Evolutionary conservation across 2,797 vertebrate genomes (phyloP).

Genomic region (Sebastes glaucus): DNA sequence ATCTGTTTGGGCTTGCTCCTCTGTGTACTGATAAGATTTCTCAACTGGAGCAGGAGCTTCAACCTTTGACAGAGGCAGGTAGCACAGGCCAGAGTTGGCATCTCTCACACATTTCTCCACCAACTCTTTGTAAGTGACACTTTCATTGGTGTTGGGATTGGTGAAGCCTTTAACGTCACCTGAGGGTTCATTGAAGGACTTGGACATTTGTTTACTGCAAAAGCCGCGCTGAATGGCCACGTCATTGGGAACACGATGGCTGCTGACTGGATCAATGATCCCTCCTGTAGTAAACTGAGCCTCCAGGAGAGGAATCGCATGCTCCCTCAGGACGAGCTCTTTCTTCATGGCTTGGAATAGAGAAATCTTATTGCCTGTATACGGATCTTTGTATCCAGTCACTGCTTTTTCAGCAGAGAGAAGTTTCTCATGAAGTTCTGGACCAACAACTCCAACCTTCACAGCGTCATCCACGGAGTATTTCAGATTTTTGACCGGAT

Average conservation of each 20-base stretch:
- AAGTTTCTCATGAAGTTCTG: conserved; percentile 94
- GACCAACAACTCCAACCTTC: conserved; percentile 90
- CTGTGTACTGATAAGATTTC: conserved; percentile 86
- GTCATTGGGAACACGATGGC: conserved; percentile 89
- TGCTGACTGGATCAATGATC: conserved; percentile 91
- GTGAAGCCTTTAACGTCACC: conserved; percentile 88
- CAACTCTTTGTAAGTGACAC: conserved; percentile 87
- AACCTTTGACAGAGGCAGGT: conserved; percentile 85
- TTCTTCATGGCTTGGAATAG: conserved; percentile 97
- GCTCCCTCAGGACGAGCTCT: conserved; percentile 87
- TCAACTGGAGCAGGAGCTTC: conserved; percentile 83
- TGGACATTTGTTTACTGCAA: conserved; percentile 83
- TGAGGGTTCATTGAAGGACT: conserved; percentile 80
- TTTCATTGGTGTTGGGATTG: conserved; percentile 88
- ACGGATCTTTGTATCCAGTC: conserved; percentile 95
- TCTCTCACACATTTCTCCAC: conserved; percentile 85
- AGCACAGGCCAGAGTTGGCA: conserved; percentile 83
- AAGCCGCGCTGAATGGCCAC: conserved; percentile 88
- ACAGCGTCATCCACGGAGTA: conserved; percentile 93
- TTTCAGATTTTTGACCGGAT: conserved; percentile 88
- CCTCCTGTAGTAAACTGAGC: conserved; percentile 93
- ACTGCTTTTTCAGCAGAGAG: conserved; percentile 93
- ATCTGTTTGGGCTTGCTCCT: conserved; percentile 89
- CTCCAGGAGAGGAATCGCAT: conserved; percentile 91
- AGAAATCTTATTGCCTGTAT: conserved; percentile 91